Evolutionary conservation across 2,113 vertebrate species (phyloP), one percentile per base, ranked within the genome.

Genomic region (Mesocricetus auratus): DNA sequence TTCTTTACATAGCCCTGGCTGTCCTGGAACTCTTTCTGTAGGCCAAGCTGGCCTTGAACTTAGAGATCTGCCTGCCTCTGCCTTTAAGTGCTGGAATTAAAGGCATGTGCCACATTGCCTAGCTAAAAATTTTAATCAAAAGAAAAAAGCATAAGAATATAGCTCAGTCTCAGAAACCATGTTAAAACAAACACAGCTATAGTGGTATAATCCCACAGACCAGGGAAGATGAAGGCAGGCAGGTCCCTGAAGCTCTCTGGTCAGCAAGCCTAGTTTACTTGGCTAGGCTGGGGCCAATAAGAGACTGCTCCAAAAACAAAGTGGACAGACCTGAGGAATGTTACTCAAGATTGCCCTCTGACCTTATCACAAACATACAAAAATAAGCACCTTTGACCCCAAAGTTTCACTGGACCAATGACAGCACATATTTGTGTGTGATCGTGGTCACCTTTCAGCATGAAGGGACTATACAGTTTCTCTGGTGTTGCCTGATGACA

Each of bases 391-490:
- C 13, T 77, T 10, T 29, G 58, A 50, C 47, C 26, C 53, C 19
- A 50, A 62, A 53, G 53, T 73, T 95, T 73, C 22, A 8, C 73
- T 45, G 31, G 42, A 50, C 16, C 71, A 16, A 0, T 50, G 60
- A 21, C 0, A 36, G 62, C 3, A 17, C 62, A 47, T 24, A 12
- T 8, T 4, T 7, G 13, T 4, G 1, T 39, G n/a, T 16, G n/a
- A 7, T 7, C 7, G 21, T 16, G 36, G 42, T 7, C 7, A 53
- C 53, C 47, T n/a, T 56, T 31, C 3, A 6, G 53, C 53, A 42
- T 4, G 1, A 11, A 66, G 47, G 45, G 10, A 13, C 68, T 66
- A 6, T 3, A 56, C 33, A 29, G 33, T 45, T 66, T n/a, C 71
- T 66, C 0, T n/a, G 69, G 26, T 29, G 13, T 33, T 66, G 19